Evolutionary conservation across 2,113 vertebrate species (phyloP).

Genomic region (Onychorhynchus coronatus): DNA sequence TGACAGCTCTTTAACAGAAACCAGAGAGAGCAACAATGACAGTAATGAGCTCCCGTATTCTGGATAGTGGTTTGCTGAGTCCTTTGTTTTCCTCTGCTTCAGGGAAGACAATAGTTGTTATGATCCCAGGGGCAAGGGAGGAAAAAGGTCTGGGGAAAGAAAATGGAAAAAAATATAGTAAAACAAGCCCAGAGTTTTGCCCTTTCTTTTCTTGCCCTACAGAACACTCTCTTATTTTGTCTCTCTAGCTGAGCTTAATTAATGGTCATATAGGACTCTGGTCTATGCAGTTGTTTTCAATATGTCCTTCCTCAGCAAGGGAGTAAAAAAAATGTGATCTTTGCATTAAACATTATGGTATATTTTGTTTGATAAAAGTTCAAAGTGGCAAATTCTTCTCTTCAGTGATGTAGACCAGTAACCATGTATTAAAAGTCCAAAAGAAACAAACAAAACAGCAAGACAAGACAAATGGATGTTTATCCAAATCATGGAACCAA

Average conservation of each 20-base stretch:
- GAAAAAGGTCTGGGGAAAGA: background rate
- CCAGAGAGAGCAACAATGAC: background rate
- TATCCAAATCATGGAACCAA: background rate
- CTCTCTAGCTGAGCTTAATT: background rate
- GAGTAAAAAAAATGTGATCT: fast-evolving
- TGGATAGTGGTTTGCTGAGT: background rate
- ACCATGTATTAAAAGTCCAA: background rate
- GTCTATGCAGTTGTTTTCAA: background rate
- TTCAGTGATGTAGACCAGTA: background rate
- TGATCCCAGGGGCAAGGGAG: background rate
- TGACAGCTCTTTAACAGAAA: background rate
- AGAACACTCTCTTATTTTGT: background rate
- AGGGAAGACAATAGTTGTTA: background rate
- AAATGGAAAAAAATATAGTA: background rate
- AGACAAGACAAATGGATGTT: background rate
- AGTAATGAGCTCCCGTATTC: background rate
- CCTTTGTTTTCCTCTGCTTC: background rate
- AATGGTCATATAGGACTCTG: background rate
- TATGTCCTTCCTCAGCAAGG: background rate
- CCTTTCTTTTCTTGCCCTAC: background rate
- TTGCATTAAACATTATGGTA: background rate
- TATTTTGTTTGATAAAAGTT: background rate
- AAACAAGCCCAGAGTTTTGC: background rate
- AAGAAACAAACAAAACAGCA: background rate
- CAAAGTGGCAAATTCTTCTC: background rate